Conservation (phyloP, 2,797 vertebrate genomes). For the Sphaeramia orbicularis region DNA sequence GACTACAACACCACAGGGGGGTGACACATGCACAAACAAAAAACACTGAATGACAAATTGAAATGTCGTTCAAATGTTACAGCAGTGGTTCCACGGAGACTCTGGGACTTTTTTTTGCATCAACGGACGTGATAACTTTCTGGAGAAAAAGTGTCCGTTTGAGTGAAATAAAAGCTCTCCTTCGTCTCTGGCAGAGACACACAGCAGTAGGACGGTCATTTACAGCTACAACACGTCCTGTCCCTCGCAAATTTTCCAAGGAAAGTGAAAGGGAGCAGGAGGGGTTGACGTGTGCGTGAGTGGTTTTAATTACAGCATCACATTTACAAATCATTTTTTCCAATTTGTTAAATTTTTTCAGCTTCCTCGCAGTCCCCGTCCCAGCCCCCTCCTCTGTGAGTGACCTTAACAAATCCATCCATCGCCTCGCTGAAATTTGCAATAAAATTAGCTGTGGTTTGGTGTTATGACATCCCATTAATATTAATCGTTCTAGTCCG, state of each 20-base stretch:
- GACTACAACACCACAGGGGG: slow-evolving; percentile 33
- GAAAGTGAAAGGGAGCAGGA: neutral
- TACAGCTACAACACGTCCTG: slow-evolving; percentile 24
- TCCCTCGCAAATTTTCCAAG: slow-evolving; percentile 7
- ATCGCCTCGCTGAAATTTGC: slow-evolving; percentile 66
- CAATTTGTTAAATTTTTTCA: slow-evolving; percentile 28
- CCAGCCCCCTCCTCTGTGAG: slow-evolving; percentile 19
- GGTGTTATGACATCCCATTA: slow-evolving; percentile 78
- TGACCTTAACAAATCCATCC: slow-evolving; percentile 74
- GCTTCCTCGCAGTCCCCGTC: slow-evolving; percentile 23
- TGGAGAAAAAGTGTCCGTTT: slow-evolving; percentile 20
- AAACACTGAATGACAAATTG: slow-evolving; percentile 53
- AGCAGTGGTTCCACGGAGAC: slow-evolving; percentile 1
- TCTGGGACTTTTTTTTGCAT: neutral
- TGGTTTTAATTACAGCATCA: slow-evolving; percentile 60
- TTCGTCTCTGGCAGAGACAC: neutral
- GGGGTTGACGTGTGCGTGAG: slow-evolving; percentile 3
- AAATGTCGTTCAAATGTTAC: slow-evolving; percentile 45
- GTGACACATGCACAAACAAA: slow-evolving; percentile 58
- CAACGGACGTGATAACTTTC: slow-evolving; percentile 6
- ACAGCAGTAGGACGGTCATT: slow-evolving; percentile 35
- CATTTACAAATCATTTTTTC: slow-evolving; percentile 64
- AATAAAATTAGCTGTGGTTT: slow-evolving; percentile 75
- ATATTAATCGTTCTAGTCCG: slow-evolving; percentile 75
- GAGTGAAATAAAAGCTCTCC: slow-evolving; percentile 21